Evolutionary conservation across 2,113 vertebrate species (phyloP).

Genomic region (Brevimyrus niger): DNA sequence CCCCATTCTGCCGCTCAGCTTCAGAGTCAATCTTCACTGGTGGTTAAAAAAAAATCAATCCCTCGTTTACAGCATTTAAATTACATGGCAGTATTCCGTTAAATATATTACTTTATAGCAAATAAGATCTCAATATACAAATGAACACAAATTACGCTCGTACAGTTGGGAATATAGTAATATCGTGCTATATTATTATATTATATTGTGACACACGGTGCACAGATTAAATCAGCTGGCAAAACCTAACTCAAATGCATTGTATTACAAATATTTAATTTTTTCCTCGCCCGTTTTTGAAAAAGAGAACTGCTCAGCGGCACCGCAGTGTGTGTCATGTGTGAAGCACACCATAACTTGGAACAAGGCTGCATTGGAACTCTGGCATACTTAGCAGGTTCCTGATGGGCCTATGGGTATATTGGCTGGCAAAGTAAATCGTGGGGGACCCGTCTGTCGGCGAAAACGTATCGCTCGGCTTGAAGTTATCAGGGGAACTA

Average conservation of each 20-base stretch:
- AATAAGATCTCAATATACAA: not conserved
- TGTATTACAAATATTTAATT: not conserved
- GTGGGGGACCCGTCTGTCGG: not conserved
- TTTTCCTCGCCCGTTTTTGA: not conserved
- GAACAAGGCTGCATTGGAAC: not conserved
- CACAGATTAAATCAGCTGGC: not conserved
- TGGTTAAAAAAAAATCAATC: not conserved
- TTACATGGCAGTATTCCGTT: not conserved
- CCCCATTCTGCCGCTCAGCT: not conserved
- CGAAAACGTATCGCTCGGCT: not conserved
- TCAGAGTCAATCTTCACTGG: not conserved
- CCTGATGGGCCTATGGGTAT: not conserved
- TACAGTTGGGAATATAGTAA: not conserved
- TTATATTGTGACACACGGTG: not conserved
- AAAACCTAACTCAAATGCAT: not conserved
- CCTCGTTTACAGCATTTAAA: not conserved
- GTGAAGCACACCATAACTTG: not conserved
- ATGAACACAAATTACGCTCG: not conserved
- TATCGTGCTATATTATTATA: not conserved
- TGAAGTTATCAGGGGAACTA: not conserved
- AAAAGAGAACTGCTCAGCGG: not conserved
- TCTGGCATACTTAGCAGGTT: not conserved
- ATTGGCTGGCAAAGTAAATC: not conserved
- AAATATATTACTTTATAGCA: not conserved
- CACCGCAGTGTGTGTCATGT: not conserved